These are phyloP conservation scores for Ichneumoninae sp. DNA, from an alignment of 2,888 invertebrate species.

Conservation along the genomic window DNA sequence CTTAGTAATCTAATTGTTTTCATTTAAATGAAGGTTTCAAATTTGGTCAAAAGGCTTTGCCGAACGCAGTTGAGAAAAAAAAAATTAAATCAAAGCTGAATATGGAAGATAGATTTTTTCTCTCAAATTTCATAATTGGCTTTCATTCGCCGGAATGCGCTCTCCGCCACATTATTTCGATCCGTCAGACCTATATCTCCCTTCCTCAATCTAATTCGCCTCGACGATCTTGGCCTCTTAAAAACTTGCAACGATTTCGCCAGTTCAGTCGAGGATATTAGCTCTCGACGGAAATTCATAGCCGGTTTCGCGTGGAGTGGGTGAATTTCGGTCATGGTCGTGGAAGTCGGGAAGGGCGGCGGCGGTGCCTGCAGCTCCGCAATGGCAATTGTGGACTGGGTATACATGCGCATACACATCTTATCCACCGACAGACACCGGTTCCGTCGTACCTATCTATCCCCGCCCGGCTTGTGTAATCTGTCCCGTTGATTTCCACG, in stretches of 20 bases:
- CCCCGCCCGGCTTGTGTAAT: constrained; percentile 23
- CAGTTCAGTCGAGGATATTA: constrained; percentile 64
- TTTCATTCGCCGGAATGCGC: constrained; percentile 1
- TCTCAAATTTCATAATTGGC: constrained; percentile 2
- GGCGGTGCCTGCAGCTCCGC: not conserved
- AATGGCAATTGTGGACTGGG: constrained; percentile 43
- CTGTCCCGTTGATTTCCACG: constrained; percentile 33
- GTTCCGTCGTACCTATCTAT: constrained; percentile 42
- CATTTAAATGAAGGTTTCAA: too few species aligned
- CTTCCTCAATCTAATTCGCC: constrained; percentile 10
- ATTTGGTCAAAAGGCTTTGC: not conserved
- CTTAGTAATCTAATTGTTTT: too few species aligned
- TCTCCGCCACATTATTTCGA: not conserved
- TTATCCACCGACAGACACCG: constrained; percentile 34
- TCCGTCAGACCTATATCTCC: not conserved
- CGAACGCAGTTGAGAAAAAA: not conserved
- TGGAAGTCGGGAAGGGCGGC: constrained; percentile 64
- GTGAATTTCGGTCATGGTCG: constrained; percentile 69
- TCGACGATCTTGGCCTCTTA: constrained; percentile 32
- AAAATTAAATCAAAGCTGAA: constrained; percentile 7
- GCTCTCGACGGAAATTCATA: constrained; percentile 67
- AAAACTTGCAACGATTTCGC: constrained; percentile 57
- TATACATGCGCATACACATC: constrained; percentile 1
- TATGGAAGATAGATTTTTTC: not conserved
- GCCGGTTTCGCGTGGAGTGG: constrained; percentile 57